Percentiles rank a stretch among this genome's conserved stretches.
Conservation (phyloP, 2,888 invertebrate species). For the Mimas tiliae region DNA sequence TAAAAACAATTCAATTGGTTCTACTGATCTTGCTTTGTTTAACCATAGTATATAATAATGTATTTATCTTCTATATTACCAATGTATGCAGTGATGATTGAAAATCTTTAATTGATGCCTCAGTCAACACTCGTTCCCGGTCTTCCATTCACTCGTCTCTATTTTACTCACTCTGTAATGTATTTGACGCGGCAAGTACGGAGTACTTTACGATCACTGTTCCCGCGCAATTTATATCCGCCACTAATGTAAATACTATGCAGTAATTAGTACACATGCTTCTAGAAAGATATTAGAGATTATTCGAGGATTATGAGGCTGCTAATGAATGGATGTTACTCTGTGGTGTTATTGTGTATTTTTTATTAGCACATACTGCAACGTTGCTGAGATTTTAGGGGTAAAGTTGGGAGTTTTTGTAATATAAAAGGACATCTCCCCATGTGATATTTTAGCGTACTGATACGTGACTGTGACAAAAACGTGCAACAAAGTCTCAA, state of each 20-base stretch:
- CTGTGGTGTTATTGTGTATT: not conserved
- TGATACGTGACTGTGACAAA: too few relatives aligned
- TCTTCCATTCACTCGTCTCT: not conserved
- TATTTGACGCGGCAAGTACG: not conserved
- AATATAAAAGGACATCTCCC: too few relatives aligned
- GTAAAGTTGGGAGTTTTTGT: not conserved
- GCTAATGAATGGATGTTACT: not conserved
- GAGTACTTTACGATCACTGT: not conserved
- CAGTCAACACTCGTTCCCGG: not conserved
- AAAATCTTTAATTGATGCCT: too few relatives aligned
- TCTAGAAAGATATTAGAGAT: not conserved
- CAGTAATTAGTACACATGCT: slow-evolving; percentile 5
- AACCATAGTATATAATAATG: too few relatives aligned
- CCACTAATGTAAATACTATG: not conserved
- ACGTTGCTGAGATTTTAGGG: not conserved
- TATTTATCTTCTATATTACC: too few relatives aligned
- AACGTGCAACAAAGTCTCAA: too few relatives aligned
- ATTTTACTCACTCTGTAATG: too few relatives aligned
- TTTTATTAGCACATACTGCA: not conserved
- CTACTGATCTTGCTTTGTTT: too few relatives aligned
- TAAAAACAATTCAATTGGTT: too few relatives aligned
- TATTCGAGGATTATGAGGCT: slow-evolving; percentile 2
- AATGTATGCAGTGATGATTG: too few relatives aligned
- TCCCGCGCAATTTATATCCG: slow-evolving; percentile 4
- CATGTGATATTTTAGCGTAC: too few relatives aligned